These are phyloP conservation scores for Aricia agestis DNA, from an alignment of 1,140 invertebrate genomes.

Conservation along the genomic window DNA sequence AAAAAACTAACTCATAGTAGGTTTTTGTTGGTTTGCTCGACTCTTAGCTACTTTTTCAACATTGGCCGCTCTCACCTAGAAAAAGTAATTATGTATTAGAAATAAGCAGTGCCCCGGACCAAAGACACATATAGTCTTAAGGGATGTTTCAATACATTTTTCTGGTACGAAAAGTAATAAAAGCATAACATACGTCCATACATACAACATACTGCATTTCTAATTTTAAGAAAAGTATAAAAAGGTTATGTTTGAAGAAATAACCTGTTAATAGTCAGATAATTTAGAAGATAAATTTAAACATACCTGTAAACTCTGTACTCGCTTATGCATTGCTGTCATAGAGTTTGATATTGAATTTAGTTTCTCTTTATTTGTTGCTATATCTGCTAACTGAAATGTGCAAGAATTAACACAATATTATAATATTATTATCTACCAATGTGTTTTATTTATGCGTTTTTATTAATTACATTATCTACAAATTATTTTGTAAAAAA, in stretches of 20 bases:
- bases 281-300: neutral
- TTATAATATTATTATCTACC: no score
- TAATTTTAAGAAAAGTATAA: no score
- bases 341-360: slow-evolving; percentile 56
- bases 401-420: neutral
- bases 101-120: no score
- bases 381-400: slow-evolving; percentile 57
- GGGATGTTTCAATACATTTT: no score
- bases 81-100: slow-evolving; percentile 9
- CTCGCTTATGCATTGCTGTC: slow-evolving; percentile 55
- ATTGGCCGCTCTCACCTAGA: slow-evolving; percentile 51
- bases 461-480: no score
- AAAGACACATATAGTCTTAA: no score
- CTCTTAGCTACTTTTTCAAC: slow-evolving; percentile 49
- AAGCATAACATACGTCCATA: no score
- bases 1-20: slow-evolving; percentile 25
- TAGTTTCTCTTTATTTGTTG: slow-evolving; percentile 56
- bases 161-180: no score
- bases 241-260: no score
- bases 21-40: slow-evolving; percentile 30
- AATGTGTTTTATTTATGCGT: no score
- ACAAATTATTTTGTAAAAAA: neutral
- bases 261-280: no score
- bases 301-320: slow-evolving; percentile 57
- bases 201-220: no score